phyloP scores from a whole-genome alignment of 2,797 vertebrate species.

The Eupleurogrammus muticus region DNA sequence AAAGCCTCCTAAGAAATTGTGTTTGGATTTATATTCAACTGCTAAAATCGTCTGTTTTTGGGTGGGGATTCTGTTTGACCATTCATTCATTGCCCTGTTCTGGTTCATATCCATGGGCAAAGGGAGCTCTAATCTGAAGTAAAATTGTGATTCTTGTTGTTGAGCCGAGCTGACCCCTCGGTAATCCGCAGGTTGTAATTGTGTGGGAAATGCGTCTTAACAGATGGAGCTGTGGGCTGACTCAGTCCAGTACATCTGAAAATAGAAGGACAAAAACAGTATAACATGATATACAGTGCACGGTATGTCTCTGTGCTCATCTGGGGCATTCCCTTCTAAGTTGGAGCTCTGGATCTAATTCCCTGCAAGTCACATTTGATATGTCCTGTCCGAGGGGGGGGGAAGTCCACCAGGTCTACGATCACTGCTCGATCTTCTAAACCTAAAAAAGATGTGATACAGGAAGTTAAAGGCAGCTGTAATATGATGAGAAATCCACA shows the following conservation, averaged over 20 bases:
- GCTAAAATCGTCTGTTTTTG: not conserved
- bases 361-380: slow-evolving; percentile 54
- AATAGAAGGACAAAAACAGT: slow-evolving; percentile 70
- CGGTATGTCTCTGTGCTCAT: slow-evolving; percentile 57
- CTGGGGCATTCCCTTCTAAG: slow-evolving; percentile 70
- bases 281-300: slow-evolving; percentile 63
- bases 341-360: slow-evolving; percentile 62
- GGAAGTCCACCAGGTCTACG: slow-evolving; percentile 5
- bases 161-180: slow-evolving; percentile 9
- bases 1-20: not conserved
- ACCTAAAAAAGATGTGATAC: slow-evolving; percentile 1
- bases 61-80: not conserved
- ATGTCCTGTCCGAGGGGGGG: slow-evolving; percentile 22
- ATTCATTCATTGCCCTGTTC: slow-evolving; percentile 2
- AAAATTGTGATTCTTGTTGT: not conserved
- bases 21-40: not conserved
- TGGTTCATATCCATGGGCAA: not conserved
- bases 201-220: slow-evolving; percentile 20
- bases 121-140: not conserved
- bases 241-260: slow-evolving; percentile 35
- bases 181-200: slow-evolving; percentile 21
- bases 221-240: slow-evolving; percentile 19
- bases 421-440: slow-evolving; percentile 15
- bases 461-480: not conserved
- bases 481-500: not conserved